A percentile compares a stretch with the other conserved stretches of the same genome.
phyloP scores from a whole-genome alignment of 2,113 vertebrate genomes.

The Aspidoscelis tigris region DNA sequence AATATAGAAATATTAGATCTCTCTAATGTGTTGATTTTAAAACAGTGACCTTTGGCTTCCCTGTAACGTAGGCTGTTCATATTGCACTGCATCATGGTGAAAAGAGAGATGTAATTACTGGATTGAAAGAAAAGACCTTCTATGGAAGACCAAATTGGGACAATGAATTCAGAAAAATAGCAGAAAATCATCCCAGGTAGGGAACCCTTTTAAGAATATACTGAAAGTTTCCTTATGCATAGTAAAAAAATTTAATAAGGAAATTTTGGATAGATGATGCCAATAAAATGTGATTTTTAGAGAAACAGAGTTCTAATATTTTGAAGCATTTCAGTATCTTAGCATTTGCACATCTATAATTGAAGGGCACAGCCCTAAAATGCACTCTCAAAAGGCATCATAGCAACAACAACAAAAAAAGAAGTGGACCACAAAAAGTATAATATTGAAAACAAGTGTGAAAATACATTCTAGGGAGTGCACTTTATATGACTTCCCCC shows the following conservation, averaged over 20 bases:
- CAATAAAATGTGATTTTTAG: conserved; percentile 85
- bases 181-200: conserved; percentile 80
- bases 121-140: conserved; percentile 81
- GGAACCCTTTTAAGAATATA: conserved; percentile 76
- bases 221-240: conserved; percentile 80
- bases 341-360: conserved; percentile 84
- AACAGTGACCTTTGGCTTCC: conserved; percentile 44
- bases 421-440: too few species aligned
- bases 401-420: too few species aligned
- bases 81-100: conserved; percentile 81
- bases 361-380: conserved; percentile 68
- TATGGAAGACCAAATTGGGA: conserved; percentile 85
- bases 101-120: conserved; percentile 79
- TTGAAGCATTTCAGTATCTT: conserved; percentile 83
- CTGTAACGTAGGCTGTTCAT: conserved; percentile 77
- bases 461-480: too few species aligned
- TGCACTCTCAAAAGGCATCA: too few species aligned
- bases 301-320: conserved; percentile 83
- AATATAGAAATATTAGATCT: conserved; percentile 3
- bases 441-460: too few species aligned
- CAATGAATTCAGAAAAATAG: conserved; percentile 79
- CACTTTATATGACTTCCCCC: too few species aligned
- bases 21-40: conserved; percentile 36
- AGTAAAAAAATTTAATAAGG: conserved; percentile 84
- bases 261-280: conserved; percentile 81